Conservation (phyloP, 2,888 invertebrate genomes). For the Luffia ferchaultella region DNA sequence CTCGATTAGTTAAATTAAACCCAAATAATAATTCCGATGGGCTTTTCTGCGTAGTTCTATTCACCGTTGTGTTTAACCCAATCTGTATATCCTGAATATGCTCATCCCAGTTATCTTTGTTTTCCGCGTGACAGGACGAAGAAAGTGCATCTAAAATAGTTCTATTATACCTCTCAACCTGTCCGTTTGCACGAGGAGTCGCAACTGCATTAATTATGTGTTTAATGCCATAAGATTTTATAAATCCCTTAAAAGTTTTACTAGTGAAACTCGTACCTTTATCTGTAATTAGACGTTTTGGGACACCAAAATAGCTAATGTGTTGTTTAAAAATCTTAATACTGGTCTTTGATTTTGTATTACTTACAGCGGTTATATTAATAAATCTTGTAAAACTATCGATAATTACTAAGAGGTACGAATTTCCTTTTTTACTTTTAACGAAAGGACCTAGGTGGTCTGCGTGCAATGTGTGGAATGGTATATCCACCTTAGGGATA, state of each 20-base stretch:
- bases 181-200: conserved; percentile 1
- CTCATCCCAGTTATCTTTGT: conserved; percentile 11
- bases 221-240: conserved; percentile 7
- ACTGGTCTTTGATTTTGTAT: conserved; percentile 14
- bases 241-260: conserved; percentile 8
- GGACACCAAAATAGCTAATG: conserved; percentile 15
- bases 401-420: conserved; percentile 3
- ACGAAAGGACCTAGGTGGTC: conserved; percentile 18
- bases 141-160: conserved; percentile 2
- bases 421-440: conserved; percentile 14
- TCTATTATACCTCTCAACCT: conserved; percentile 1
- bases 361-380: conserved; percentile 12
- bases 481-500: conserved; percentile 12
- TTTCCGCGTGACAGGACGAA: conserved; percentile 8
- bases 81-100: conserved; percentile 12
- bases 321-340: conserved; percentile 12
- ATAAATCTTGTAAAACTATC: conserved; percentile 15
- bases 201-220: conserved; percentile 9
- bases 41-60: conserved; percentile 13
- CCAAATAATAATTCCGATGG: conserved; percentile 15
- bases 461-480: conserved; percentile 19
- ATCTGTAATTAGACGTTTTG: conserved; percentile 16
- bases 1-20: conserved; percentile 4
- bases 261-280: conserved; percentile 15
- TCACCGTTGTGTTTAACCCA: conserved; percentile 12